Conservation (phyloP, 2,113 vertebrate genomes). For the Aptenodytes patagonicus region DNA sequence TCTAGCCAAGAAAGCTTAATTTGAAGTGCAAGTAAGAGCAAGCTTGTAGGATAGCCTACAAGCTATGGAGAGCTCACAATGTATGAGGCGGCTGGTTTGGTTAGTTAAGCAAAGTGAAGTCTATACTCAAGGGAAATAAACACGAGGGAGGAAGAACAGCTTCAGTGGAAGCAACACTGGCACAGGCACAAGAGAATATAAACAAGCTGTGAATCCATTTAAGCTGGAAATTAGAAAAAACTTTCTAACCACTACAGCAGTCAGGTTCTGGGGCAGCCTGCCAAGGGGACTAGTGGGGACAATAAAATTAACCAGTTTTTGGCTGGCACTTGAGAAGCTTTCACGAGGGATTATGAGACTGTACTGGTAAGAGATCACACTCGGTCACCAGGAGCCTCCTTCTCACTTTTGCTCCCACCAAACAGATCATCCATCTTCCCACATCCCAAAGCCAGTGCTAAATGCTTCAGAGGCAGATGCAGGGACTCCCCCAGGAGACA, state of each 20-base stretch:
- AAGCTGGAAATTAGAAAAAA: not conserved
- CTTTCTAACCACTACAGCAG: not conserved
- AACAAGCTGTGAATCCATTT: not conserved
- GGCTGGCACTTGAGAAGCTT: not conserved
- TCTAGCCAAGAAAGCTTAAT: not conserved
- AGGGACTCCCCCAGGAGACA: not conserved
- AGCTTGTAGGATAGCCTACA: not conserved
- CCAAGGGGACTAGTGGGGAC: not conserved
- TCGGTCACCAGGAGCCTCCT: fast-evolving
- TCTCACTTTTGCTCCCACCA: not conserved
- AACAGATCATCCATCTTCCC: not conserved
- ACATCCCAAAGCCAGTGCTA: not conserved
- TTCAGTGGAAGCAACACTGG: not conserved
- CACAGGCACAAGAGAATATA: not conserved
- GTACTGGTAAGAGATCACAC: not conserved
- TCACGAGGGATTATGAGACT: not conserved
- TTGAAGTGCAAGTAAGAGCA: not conserved
- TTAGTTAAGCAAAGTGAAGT: not conserved
- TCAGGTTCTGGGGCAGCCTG: not conserved
- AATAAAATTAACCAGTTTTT: not conserved
- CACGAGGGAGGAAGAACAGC: not conserved
- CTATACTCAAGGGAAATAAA: not conserved
- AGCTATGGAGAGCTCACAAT: not conserved
- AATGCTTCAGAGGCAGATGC: not conserved
- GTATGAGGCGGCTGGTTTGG: not conserved